Evolutionary conservation across 2,888 invertebrate species (phyloP), one percentile per base, ranked within the genome.

Genomic region (Linnaemya vulpina): DNA sequence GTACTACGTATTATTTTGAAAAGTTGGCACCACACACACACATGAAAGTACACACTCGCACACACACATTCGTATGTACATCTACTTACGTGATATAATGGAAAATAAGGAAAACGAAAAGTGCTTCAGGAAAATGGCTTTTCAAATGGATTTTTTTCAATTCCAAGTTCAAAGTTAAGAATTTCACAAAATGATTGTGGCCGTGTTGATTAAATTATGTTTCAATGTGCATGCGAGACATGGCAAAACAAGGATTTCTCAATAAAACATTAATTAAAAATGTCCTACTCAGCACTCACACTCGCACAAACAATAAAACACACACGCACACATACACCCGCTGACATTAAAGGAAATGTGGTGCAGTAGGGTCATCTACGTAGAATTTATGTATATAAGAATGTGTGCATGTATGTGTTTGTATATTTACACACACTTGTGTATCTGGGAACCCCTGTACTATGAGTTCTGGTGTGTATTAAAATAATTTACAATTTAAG

Each of bases 81-180:
- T 7, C 7, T 5, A 38, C 38, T 10, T 38, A n/a, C 3, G 20
- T 38, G 38, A 55, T 30, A 76, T 46, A 65, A 75, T 43, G 17
- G 22, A 4, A 51, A 51, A 17, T 17, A n/a, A 25, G 46, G 46
- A 0, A n/a, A 17, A 9, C 5, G 5, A 55, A 65, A 55, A 17
- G 13, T n/a, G n/a, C n/a, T n/a, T n/a, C n/a, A n/a, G n/a, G n/a
- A n/a, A 25, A 7, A 5, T 46, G 25, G n/a, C n/a, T n/a, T n/a
- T 43, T n/a, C 49, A 46, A 62, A 49, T 46, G 17, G 43, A 55
- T 65, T 25, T 35, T 73, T 51, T 80, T 73, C 40, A 73, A 35
- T 84, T 77, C 2, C 84, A 84, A 84, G 84, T 81, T 84, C 81
- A 84, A 77, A 81, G 84, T 63, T 74, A 81, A 35, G n/a, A 75